Percentiles rank a stretch among this genome's conserved stretches.
These are phyloP conservation scores for Steinernema khuongi DNA, from an alignment of 1,140 invertebrate species.

Conservation along the genomic window DNA sequence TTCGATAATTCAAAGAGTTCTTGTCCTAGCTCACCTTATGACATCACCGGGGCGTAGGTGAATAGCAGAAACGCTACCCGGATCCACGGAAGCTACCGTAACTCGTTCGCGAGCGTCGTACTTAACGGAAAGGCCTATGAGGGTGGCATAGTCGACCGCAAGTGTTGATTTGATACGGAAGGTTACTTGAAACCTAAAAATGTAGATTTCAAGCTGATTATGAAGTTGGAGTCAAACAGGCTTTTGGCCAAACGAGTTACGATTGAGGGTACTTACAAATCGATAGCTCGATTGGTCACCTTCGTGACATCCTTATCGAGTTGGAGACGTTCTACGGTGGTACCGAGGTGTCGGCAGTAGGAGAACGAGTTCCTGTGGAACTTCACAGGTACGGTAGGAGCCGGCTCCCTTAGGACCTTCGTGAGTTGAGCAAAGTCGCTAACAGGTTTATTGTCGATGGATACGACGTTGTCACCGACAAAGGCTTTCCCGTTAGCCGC, in stretches of 20 bases:
- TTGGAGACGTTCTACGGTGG: conserved; percentile 18
- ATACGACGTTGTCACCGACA: conserved; percentile 20
- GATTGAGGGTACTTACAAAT: conserved; percentile 8
- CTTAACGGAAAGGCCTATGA: neutral
- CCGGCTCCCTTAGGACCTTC: conserved; percentile 21
- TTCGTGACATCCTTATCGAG: conserved; percentile 25
- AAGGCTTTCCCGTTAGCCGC: conserved; percentile 20
- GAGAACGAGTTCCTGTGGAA: conserved; percentile 16
- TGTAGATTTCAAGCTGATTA: neutral
- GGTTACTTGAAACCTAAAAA: neutral
- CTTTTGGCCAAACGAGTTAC: neutral
- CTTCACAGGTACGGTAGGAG: neutral
- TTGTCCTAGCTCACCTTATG: neutral
- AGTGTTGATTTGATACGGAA: neutral
- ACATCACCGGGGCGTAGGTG: conserved; percentile 24
- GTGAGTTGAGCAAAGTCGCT: neutral
- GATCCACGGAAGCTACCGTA: conserved; percentile 16
- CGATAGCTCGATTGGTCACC: conserved; percentile 23
- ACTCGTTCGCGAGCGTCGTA: conserved; percentile 24
- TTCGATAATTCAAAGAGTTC: neutral
- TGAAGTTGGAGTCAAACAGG: neutral
- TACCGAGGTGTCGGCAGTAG: conserved; percentile 19
- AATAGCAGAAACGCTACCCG: conserved; percentile 12
- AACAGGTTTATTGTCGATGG: conserved; percentile 9
- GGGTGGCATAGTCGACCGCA: neutral